phyloP scores from a whole-genome alignment of 2,113 vertebrate genomes.

The Melierax canorus region DNA sequence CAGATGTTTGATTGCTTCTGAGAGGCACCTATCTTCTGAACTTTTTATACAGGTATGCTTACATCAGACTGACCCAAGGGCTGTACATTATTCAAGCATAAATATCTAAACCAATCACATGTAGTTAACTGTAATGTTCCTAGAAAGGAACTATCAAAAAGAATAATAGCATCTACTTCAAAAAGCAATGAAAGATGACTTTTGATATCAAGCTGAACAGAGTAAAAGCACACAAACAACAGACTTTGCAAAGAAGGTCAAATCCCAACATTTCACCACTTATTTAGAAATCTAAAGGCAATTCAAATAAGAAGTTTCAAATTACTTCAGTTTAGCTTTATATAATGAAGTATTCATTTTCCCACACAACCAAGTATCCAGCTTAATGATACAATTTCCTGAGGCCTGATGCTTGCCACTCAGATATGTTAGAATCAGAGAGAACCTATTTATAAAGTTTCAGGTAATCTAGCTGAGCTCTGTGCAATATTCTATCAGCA shows the following conservation, averaged over 20 bases:
- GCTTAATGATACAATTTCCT: background rate
- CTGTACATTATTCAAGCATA: background rate
- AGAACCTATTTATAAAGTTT: background rate
- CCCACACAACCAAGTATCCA: background rate
- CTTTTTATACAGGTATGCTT: background rate
- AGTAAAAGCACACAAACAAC: background rate
- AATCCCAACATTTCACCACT: background rate
- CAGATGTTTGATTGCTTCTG: background rate
- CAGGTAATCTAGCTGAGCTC: background rate
- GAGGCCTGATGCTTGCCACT: background rate
- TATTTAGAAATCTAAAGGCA: background rate
- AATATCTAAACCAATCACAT: background rate
- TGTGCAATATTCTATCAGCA: background rate
- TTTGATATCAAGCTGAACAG: background rate
- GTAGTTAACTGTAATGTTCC: background rate
- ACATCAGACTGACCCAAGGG: background rate
- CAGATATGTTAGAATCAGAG: background rate
- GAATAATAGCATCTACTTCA: background rate
- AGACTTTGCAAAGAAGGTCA: background rate
- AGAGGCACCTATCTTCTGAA: background rate
- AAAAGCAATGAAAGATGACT: conserved; percentile 9
- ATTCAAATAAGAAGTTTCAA: background rate
- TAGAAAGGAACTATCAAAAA: conserved; percentile 21
- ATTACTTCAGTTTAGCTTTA: background rate
- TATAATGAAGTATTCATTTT: background rate